Conservation (phyloP, 92 coral and sea anemone genomes). For the Porites lobata region DNA sequence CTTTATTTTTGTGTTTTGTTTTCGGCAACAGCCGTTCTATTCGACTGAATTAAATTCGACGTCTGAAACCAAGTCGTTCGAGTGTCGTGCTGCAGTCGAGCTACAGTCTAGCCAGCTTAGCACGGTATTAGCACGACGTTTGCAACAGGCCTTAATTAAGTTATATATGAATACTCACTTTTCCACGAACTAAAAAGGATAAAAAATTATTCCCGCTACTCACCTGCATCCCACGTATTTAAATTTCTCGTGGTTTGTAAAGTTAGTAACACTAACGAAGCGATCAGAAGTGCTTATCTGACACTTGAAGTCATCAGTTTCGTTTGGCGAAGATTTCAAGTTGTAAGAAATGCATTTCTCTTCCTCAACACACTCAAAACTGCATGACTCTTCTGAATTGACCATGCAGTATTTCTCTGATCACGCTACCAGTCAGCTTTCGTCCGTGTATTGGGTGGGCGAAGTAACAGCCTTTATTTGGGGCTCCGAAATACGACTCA, state of each 20-base stretch:
- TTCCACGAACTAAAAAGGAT: background rate
- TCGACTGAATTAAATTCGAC: too few species aligned
- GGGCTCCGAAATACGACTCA: background rate
- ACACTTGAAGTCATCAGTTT: background rate
- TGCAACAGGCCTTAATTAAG: too few species aligned
- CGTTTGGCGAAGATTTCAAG: background rate
- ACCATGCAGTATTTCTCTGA: slow-evolving; percentile 5
- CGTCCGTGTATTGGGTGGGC: background rate
- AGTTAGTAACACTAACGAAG: slow-evolving; percentile 1
- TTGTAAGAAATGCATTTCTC: slow-evolving; percentile 19
- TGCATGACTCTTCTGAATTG: slow-evolving; percentile 5
- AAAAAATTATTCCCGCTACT: background rate
- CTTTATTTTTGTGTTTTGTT: too few species aligned
- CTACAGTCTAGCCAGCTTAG: too few species aligned
- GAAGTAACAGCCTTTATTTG: background rate
- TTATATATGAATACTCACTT: too few species aligned
- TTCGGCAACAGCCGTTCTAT: too few species aligned
- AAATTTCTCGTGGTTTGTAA: background rate
- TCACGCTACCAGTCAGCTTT: slow-evolving; percentile 4
- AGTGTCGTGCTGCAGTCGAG: too few species aligned
- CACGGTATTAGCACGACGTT: too few species aligned
- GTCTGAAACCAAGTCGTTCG: too few species aligned
- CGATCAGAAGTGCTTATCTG: slow-evolving; percentile 31
- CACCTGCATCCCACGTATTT: background rate
- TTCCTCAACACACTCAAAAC: slow-evolving; percentile 10